Evolutionary conservation across 2,797 vertebrate species (phyloP).

Genomic region (Bradypodion ventrale): DNA sequence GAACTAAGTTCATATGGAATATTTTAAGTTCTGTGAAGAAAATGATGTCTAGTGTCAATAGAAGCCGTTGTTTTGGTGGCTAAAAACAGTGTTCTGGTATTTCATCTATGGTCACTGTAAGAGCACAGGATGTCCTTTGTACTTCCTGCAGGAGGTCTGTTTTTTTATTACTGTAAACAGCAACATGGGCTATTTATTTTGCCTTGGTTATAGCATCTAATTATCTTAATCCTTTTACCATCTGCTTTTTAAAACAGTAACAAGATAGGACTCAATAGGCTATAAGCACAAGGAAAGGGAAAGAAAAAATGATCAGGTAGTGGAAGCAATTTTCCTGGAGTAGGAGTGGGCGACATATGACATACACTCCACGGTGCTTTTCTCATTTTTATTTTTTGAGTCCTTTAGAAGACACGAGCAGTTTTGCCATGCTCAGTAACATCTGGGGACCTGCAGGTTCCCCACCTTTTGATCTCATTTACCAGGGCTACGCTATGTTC

Average conservation of each 20-base stretch:
- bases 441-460: background rate
- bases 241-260: background rate
- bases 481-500: background rate
- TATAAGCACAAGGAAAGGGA: background rate
- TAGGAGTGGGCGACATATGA: background rate
- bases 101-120: background rate
- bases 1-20: background rate
- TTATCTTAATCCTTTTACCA: background rate
- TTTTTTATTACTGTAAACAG: slow-evolving; percentile 10
- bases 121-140: slow-evolving; percentile 12
- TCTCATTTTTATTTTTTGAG: background rate
- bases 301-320: background rate
- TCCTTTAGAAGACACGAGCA: background rate
- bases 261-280: background rate
- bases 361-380: too few species aligned
- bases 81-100: background rate
- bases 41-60: background rate
- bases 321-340: background rate
- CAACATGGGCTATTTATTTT: background rate
- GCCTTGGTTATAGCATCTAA: background rate
- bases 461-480: background rate
- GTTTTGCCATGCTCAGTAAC: background rate
- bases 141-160: background rate
- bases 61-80: background rate
- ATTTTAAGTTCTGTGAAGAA: background rate